Conservation (phyloP, 2,797 vertebrate genomes). For the Luscinia luscinia region DNA sequence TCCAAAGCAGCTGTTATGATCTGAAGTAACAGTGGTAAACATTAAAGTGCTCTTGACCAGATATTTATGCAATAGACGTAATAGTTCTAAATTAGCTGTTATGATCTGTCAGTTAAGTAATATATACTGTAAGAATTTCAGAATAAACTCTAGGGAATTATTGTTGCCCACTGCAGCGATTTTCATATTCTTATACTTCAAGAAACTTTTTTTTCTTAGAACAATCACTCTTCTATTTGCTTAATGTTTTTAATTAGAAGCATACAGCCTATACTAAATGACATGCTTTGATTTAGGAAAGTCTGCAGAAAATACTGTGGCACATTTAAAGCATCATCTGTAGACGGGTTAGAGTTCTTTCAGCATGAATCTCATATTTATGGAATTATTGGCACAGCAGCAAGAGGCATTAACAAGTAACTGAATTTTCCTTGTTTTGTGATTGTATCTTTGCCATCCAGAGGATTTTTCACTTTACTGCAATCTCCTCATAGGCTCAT, state of each 20-base stretch:
- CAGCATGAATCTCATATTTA: neutral
- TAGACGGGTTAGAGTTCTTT: neutral
- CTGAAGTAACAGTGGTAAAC: neutral
- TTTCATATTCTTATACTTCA: neutral
- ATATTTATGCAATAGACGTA: neutral
- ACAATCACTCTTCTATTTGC: neutral
- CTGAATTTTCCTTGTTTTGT: neutral
- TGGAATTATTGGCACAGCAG: constrained; percentile 4
- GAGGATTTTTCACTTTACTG: neutral
- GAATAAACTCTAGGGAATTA: neutral
- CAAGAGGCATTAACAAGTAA: neutral
- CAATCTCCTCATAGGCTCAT: neutral
- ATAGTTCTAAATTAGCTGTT: constrained; percentile 9
- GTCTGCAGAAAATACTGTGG: neutral
- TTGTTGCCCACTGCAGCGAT: neutral
- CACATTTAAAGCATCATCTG: neutral
- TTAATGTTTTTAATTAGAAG: neutral
- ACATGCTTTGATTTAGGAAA: neutral
- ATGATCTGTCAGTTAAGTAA: neutral
- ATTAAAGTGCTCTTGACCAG: neutral
- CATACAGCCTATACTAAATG: neutral
- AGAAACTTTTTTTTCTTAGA: neutral
- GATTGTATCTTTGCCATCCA: neutral
- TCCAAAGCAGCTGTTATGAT: neutral
- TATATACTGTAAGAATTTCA: neutral